phyloP scores from a whole-genome alignment of 2,888 invertebrate species.

The Carabus problematicus region DNA sequence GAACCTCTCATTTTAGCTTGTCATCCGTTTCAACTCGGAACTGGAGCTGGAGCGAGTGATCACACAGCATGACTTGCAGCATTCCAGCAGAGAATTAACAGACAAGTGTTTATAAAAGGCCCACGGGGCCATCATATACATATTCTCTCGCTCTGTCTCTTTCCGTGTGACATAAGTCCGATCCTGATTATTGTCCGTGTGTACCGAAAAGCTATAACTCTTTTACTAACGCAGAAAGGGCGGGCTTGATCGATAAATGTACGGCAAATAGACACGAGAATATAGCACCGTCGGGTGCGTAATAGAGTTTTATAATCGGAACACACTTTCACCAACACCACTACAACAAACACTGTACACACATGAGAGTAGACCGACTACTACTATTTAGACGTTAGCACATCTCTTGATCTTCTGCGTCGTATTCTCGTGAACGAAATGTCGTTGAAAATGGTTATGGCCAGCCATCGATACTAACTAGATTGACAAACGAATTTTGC shows the following conservation, averaged over 20 bases:
- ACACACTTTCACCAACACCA: neutral
- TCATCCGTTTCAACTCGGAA: slow-evolving; percentile 18
- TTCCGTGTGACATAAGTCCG: neutral
- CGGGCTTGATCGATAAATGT: slow-evolving; percentile 41
- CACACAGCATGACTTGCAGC: neutral
- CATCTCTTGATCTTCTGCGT: too few species aligned
- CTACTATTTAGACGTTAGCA: too few species aligned
- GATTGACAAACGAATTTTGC: too few species aligned
- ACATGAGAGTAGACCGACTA: slow-evolving; percentile 1
- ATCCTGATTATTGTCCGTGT: slow-evolving; percentile 35
- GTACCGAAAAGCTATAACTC: slow-evolving; percentile 36
- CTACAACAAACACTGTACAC: neutral
- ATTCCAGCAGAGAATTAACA: slow-evolving; percentile 10
- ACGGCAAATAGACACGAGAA: slow-evolving; percentile 29
- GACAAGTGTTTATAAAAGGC: slow-evolving; percentile 2
- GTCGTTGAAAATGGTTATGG: too few species aligned
- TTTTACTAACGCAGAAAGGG: slow-evolving; percentile 38
- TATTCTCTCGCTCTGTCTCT: too few species aligned
- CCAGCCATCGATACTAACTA: too few species aligned
- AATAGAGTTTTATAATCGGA: slow-evolving; percentile 12
- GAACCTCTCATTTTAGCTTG: slow-evolving; percentile 32
- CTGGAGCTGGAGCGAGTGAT: neutral
- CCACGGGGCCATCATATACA: too few species aligned
- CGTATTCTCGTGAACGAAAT: too few species aligned
- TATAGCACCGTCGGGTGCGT: neutral